phyloP scores from a whole-genome alignment of 2,888 invertebrate species.

The Adelognathus sp. region DNA sequence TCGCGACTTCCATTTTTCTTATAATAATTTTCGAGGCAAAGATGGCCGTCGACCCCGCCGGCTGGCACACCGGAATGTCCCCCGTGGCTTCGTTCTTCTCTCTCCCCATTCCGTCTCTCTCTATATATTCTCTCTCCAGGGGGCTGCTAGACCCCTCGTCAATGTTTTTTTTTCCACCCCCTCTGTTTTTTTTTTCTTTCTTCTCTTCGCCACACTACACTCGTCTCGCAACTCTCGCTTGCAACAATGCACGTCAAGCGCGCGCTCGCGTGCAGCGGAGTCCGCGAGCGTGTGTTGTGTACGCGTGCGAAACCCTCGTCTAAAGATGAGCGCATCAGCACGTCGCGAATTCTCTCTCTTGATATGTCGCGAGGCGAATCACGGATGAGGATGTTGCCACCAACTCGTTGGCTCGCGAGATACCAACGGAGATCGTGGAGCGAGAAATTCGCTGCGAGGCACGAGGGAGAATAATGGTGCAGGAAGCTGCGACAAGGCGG shows the following conservation, averaged over 20 bases:
- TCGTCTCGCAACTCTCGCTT: not conserved
- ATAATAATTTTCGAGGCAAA: conserved; percentile 62
- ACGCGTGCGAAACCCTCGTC: conserved; percentile 50
- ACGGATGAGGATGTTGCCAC: not conserved
- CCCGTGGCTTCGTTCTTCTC: conserved; percentile 40
- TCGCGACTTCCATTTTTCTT: conserved; percentile 60
- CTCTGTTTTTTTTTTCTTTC: conserved; percentile 6
- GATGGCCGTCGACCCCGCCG: conserved; percentile 59
- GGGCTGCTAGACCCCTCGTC: conserved; percentile 26
- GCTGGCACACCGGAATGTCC: conserved; percentile 30
- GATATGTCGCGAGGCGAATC: conserved; percentile 1
- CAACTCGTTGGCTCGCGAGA: conserved; percentile 29
- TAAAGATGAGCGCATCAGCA: conserved; percentile 55
- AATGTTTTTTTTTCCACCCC: conserved; percentile 32
- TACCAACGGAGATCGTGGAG: not conserved
- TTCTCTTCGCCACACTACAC: not conserved
- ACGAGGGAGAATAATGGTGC: no score
- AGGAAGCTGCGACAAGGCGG: no score
- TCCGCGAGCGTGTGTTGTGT: not conserved
- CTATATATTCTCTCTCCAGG: conserved; percentile 25
- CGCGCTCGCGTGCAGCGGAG: not conserved
- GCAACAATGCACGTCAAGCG: conserved; percentile 30
- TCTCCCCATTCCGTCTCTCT: no score
- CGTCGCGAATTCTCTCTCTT: conserved; percentile 51
- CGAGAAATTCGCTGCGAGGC: conserved; percentile 42